Base-by-base conservation (phyloP, 2,888 invertebrate species). In the Drosophila cyrtoloma region DNA sequence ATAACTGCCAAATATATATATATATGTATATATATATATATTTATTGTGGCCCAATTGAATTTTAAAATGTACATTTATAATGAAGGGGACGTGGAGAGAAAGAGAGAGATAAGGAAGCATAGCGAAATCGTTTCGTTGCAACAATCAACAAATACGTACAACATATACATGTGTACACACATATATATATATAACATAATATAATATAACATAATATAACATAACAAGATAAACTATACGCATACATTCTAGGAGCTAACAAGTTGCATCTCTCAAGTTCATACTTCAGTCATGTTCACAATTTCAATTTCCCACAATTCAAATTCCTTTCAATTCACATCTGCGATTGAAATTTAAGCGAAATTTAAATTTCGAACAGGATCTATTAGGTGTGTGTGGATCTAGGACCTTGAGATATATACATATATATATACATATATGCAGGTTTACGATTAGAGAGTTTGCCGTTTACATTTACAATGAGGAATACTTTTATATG, bases 401-500 rank as follows among this genome's bases (percentile, higher is more conserved):
- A 66, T 60, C 73, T 66, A 61, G 55, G 37, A 52, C 33, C 61
- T 65, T 64, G 35, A 64, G 57, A 72, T 53, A 61, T 58, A 60
- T 28, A 42, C 22, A 57, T 14, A 52, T 32, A 12, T 16, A 9
- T 30, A 30, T 42, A 28, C 12, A 3, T 33, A 16, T 37, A 35
- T 19, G 3, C 6, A n/a, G 28, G 52, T 14, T 28, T 67, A 62
- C 62, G 44, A 37, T 68, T 28, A 69, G 33, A 61, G n/a, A 52
- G n/a, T 52, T 22, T 22, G 57, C 19, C n/a, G 22, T 71, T 76
- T 28, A 55, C 55, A 76, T 44, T 66, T 65, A 72, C 56, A 81
- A 64, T 63, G 60, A 81, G 79, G 67, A 77, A 71, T 77, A 81
- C 56, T 57, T 57, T 81, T 70, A 56, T 65, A 63, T 77, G 81